Evolutionary conservation across 2,113 vertebrate genomes (phyloP), one percentile per base, ranked within the genome.

Genomic region (Myiopsitta monachus): DNA sequence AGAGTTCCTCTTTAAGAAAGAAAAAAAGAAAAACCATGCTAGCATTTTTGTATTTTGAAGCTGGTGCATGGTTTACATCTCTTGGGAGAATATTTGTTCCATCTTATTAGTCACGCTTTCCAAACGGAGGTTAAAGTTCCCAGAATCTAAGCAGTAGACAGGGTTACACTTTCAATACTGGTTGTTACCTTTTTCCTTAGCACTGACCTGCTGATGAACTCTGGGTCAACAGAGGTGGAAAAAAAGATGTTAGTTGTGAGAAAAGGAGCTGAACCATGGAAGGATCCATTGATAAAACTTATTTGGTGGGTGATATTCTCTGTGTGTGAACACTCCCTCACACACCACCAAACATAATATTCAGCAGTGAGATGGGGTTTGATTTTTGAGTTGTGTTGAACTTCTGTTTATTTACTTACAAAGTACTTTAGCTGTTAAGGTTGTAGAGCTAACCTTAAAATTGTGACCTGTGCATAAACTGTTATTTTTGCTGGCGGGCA

Each of bases 31-130:
- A 83, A 77, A 84, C 70, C 59, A 85, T 36, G 91, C 52, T 78
- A 81, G 91, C 77, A 78, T 89, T 95, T 96, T 90, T 90, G n/a
- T 90, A 85, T 95, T 97, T 97, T 97, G 84, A 96, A 90, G 91
- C 84, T 95, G 91, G 93, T 19, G 84, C 95, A 76, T 97, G 96
- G 86, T 97, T 97, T 97, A 66, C 87, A 78, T 96, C 93, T 97
- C 94, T 96, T 61, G 12, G 80, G 97, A 95, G 95, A 94, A 91
- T 97, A 94, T 97, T 97, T 96, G 82, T 95, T 95, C 95, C 95
- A 94, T 92, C 94, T 95, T 96, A 96, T 98, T 98, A 97, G 97
- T 98, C 96, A 97, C 81, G 91, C 94, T 97, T 97, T 91, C 88
- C 88, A 96, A 97, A 84, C 1, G 3, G 94, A 95, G 96, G 95